Evolutionary conservation across 2,113 vertebrate genomes (phyloP), one percentile per base, ranked within the genome.

Genomic region (Centrocercus urophasianus): DNA sequence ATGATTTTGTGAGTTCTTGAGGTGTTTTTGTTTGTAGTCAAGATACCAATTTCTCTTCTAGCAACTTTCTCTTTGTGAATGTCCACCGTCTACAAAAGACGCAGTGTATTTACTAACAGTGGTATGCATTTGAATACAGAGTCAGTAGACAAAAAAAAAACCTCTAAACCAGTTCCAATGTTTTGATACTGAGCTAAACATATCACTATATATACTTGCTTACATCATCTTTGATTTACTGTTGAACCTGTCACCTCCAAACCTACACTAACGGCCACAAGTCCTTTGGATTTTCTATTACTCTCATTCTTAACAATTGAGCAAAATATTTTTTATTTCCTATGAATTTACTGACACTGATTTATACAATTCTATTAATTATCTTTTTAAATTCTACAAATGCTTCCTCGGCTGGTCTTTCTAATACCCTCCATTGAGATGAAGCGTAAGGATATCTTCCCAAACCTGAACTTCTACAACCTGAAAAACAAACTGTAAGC

Each of bases 21-120:
- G 61, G 99, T 99, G 98, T 99, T 99, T 98, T 99, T 99, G 97
- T 99, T 99, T 93, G 99, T 99, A 93, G 99, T 99, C 97, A 99
- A 98, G 98, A 99, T 99, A 97, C 99, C 99, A 94, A 99, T 99
- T 98, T 99, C 99, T 97, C 99, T 98, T 97, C 99, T 98, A 83
- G 99, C 99, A 91, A 99, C 99, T 97, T 99, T 99, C 96, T 99
- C 99, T 98, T 99, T 99, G 97, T 99, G 99, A 98, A 99, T 99
- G 98, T 99, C 99, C 98, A 99, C 99, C 40, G 99, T 99, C 99
- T 99, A 96, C 12, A 97, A 97, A 97, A 96, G 96, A 98, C 84
- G 97, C 38, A 98, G 97, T 83, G 94, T 86, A 96, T 96, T 96
- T 96, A 96, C 92, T 95, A 90, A 93, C 90, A 95, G 59, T 69